Evolutionary conservation across 2,113 vertebrate genomes (phyloP).

Genomic region (Amphiprion percula): DNA sequence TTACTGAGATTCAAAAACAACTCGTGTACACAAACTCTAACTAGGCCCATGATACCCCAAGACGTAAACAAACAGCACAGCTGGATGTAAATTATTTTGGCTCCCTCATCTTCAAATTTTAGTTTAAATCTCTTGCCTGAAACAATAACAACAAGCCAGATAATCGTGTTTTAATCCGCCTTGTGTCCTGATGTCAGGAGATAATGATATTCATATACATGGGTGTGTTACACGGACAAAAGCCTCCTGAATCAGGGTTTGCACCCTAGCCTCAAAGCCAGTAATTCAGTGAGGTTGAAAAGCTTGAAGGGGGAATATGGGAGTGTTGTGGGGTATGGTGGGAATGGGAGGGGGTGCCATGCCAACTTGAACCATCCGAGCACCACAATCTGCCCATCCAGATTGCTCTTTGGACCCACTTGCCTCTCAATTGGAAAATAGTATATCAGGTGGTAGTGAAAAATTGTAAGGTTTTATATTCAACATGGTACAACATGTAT

Average conservation of each 20-base stretch:
- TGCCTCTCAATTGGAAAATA: slow-evolving; percentile 38
- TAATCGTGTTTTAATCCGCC: slow-evolving; percentile 74
- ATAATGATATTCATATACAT: slow-evolving; percentile 71
- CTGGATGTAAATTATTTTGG: slow-evolving; percentile 73
- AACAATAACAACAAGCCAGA: slow-evolving; percentile 67
- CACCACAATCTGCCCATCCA: slow-evolving; percentile 73
- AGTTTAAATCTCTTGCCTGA: slow-evolving; percentile 67
- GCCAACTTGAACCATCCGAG: slow-evolving; percentile 56
- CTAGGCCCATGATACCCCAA: slow-evolving; percentile 65
- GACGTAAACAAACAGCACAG: slow-evolving; percentile 78
- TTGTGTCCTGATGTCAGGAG: slow-evolving; percentile 68
- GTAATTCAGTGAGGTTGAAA: slow-evolving; percentile 53
- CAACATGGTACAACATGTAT: background rate
- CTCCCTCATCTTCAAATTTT: slow-evolving; percentile 61
- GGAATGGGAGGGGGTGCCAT: slow-evolving; percentile 23
- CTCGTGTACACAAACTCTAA: slow-evolving; percentile 68
- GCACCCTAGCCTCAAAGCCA: slow-evolving; percentile 41
- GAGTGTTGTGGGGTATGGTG: slow-evolving; percentile 28
- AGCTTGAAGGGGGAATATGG: slow-evolving; percentile 58
- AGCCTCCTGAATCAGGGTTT: slow-evolving; percentile 52
- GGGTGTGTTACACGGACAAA: slow-evolving; percentile 51
- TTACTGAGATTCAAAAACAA: slow-evolving; percentile 71
- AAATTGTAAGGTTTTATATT: slow-evolving; percentile 2
- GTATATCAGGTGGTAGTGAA: slow-evolving; percentile 34
- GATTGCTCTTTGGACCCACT: slow-evolving; percentile 72